phyloP scores from a whole-genome alignment of 2,888 invertebrate genomes.

The Trilocha varians region DNA sequence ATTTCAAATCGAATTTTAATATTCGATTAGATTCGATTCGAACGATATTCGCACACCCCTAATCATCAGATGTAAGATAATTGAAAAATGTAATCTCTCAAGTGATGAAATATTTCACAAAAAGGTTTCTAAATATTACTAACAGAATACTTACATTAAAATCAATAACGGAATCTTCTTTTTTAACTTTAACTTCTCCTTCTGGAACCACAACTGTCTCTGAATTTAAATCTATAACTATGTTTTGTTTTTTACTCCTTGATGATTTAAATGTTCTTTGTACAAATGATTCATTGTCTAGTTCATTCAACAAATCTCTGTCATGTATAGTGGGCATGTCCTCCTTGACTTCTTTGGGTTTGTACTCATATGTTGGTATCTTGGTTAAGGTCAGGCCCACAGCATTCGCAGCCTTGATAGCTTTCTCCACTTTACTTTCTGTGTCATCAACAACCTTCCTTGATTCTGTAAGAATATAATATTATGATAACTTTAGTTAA shows the following conservation, averaged over 20 bases:
- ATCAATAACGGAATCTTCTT: conserved; percentile 77
- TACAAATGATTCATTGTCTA: conserved; percentile 80
- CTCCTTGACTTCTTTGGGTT: conserved; percentile 59
- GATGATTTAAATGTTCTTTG: conserved; percentile 75
- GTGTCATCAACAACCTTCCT: conserved; percentile 52
- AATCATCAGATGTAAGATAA: no score
- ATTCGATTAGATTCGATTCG: no score
- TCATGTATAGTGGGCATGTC: conserved; percentile 71
- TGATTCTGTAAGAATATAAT: conserved; percentile 47
- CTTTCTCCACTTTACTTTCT: conserved; percentile 58
- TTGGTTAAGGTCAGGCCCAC: conserved; percentile 66
- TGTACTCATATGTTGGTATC: conserved; percentile 64
- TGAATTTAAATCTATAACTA: conserved; percentile 81
- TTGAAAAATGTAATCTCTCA: no score
- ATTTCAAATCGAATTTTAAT: no score
- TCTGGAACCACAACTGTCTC: conserved; percentile 80
- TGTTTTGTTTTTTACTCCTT: conserved; percentile 77
- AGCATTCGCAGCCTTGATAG: conserved; percentile 66
- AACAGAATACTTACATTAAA: conserved; percentile 71
- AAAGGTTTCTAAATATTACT: background rate
- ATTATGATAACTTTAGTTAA: no score
- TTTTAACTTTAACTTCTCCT: conserved; percentile 53
- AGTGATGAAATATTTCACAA: background rate
- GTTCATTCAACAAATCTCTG: conserved; percentile 76
- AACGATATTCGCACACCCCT: no score